phyloP scores from a whole-genome alignment of 1,140 invertebrate genomes.

The Frieseomelitta varia region DNA sequence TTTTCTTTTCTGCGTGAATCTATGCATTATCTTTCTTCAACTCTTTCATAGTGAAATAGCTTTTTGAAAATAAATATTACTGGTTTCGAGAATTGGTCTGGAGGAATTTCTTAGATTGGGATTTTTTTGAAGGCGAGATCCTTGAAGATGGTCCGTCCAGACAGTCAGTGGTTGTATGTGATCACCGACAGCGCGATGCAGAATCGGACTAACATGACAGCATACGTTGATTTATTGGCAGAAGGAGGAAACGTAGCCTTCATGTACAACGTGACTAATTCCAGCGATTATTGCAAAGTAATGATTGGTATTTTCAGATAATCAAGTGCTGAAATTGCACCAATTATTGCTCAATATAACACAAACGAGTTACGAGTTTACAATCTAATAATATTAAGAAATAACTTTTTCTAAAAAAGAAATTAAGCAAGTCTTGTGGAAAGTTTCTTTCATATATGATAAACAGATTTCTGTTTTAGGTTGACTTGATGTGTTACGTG shows the following conservation, averaged over 20 bases:
- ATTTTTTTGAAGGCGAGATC: slow-evolving; percentile 83
- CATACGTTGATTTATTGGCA: slow-evolving; percentile 83
- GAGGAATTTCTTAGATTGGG: background rate
- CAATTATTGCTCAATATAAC: background rate
- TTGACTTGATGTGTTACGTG: slow-evolving; percentile 85
- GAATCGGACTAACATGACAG: slow-evolving; percentile 81
- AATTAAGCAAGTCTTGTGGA: background rate
- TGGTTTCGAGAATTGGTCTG: no score
- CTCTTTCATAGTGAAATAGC: no score
- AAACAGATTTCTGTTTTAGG: slow-evolving; percentile 73
- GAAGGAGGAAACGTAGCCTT: slow-evolving; percentile 94
- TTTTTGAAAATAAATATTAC: no score
- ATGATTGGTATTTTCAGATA: slow-evolving; percentile 40
- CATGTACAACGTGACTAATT: slow-evolving; percentile 87
- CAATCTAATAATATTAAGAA: background rate
- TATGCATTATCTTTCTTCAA: no score
- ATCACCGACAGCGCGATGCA: slow-evolving; percentile 84
- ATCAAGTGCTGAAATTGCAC: background rate
- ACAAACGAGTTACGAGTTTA: background rate
- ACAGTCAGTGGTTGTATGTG: slow-evolving; percentile 91
- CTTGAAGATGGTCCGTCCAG: slow-evolving; percentile 85
- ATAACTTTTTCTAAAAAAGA: no score
- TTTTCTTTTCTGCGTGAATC: no score
- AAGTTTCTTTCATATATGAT: background rate
- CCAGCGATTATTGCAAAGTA: slow-evolving; percentile 82